These are phyloP conservation scores for Ceyx cyanopectus DNA, from an alignment of 2,113 vertebrate species.

Conservation along the genomic window DNA sequence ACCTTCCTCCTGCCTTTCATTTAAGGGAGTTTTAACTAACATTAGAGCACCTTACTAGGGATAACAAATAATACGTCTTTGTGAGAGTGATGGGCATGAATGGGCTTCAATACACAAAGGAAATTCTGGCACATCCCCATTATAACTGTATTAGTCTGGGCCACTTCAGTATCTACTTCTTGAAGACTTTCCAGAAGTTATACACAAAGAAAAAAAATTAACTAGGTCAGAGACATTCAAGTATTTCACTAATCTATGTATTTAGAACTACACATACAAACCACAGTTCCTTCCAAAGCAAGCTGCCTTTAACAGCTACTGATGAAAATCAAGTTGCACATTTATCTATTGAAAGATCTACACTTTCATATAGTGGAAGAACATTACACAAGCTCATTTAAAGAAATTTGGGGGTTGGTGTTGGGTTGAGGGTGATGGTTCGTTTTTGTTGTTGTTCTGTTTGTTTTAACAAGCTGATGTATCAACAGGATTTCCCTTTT, in stretches of 20 bases:
- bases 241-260: not conserved
- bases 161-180: not conserved
- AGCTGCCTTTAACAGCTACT: not conserved
- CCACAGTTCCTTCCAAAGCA: not conserved
- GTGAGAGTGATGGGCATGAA: not conserved
- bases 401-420: not conserved
- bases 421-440: not conserved
- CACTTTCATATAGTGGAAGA: not conserved
- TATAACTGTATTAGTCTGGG: not conserved
- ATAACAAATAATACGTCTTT: not conserved
- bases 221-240: not conserved
- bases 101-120: not conserved
- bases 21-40: not conserved
- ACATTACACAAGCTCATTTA: not conserved
- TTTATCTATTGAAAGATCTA: not conserved
- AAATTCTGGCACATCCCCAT: not conserved
- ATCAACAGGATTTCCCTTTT: not conserved
- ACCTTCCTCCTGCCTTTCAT: not conserved
- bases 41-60: not conserved
- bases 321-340: not conserved
- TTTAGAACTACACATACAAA: not conserved
- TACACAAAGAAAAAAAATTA: not conserved
- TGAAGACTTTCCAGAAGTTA: not conserved
- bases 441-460: not conserved
- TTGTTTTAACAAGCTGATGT: not conserved